phyloP scores from a whole-genome alignment of 53 echinoderm and acorn worm genomes.

The Actinopyga echinites region DNA sequence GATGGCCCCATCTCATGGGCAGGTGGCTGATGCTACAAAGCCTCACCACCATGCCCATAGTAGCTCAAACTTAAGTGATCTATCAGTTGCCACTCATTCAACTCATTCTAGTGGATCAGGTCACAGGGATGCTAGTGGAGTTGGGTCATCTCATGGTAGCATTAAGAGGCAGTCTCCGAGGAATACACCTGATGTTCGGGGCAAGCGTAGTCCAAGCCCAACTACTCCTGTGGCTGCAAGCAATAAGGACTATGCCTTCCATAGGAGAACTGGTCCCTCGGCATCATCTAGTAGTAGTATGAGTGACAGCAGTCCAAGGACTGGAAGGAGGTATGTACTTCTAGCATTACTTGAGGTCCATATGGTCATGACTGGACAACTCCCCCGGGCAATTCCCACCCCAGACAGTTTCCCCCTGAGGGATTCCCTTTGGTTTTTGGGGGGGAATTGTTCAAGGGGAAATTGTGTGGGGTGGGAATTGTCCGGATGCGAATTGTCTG shows the following conservation, averaged over 20 bases:
- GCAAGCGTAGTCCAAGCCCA: constrained; percentile 52
- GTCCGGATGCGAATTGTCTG: too few species aligned
- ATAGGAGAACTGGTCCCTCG: constrained; percentile 71
- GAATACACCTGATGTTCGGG: constrained; percentile 39
- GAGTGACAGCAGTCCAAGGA: constrained; percentile 84
- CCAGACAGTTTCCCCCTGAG: too few species aligned
- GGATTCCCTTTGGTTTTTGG: background rate
- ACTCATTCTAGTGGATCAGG: constrained; percentile 83
- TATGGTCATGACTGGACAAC: too few species aligned
- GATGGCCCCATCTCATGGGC: background rate
- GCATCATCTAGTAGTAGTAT: constrained; percentile 92
- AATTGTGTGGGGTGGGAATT: too few species aligned
- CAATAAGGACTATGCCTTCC: constrained; percentile 50
- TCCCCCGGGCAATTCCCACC: too few species aligned
- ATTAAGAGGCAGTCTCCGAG: constrained; percentile 44
- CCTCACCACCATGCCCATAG: constrained; percentile 64
- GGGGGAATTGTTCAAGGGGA: too few species aligned
- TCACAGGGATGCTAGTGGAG: constrained; percentile 26
- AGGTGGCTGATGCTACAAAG: background rate
- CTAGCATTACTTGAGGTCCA: background rate
- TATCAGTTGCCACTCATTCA: constrained; percentile 67
- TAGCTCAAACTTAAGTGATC: constrained; percentile 81
- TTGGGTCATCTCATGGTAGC: constrained; percentile 53
- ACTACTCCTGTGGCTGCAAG: constrained; percentile 5
- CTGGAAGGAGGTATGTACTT: constrained; percentile 63